These are phyloP conservation scores for Idaea straminata DNA, from an alignment of 2,888 invertebrate genomes.

Conservation along the genomic window DNA sequence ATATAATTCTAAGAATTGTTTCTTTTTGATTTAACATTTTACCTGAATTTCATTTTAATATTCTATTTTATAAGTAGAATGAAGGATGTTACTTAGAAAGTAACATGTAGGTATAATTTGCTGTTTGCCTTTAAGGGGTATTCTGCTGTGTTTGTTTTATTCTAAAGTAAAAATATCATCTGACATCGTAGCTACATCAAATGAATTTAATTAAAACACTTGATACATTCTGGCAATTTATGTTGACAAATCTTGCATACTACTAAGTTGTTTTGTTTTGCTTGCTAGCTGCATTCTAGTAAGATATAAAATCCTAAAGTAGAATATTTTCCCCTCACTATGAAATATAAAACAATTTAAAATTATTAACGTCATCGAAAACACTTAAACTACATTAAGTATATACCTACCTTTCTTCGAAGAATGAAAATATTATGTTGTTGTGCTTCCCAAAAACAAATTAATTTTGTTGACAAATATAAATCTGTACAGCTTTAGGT, in stretches of 20 bases:
- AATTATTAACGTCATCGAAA: no score
- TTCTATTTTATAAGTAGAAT: neutral
- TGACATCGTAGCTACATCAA: neutral
- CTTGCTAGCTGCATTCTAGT: no score
- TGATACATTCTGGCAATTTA: no score
- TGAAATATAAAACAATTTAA: no score
- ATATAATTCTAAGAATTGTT: slow-evolving; percentile 8
- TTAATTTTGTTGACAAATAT: neutral
- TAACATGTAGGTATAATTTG: neutral
- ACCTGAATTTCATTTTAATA: neutral
- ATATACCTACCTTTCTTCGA: no score
- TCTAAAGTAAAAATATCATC: neutral
- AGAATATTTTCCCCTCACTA: no score
- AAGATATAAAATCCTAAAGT: no score
- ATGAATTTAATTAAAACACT: no score
- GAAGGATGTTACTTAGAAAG: slow-evolving; percentile 2
- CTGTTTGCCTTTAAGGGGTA: neutral
- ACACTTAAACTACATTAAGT: no score
- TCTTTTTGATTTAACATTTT: slow-evolving; percentile 6
- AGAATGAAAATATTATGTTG: neutral
- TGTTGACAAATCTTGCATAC: no score
- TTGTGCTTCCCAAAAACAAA: neutral
- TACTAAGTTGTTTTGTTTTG: no score
- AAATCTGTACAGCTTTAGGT: neutral
- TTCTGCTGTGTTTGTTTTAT: neutral